Base-by-base conservation (phyloP, 2,113 vertebrate species). In the Galemys pyrenaicus region DNA sequence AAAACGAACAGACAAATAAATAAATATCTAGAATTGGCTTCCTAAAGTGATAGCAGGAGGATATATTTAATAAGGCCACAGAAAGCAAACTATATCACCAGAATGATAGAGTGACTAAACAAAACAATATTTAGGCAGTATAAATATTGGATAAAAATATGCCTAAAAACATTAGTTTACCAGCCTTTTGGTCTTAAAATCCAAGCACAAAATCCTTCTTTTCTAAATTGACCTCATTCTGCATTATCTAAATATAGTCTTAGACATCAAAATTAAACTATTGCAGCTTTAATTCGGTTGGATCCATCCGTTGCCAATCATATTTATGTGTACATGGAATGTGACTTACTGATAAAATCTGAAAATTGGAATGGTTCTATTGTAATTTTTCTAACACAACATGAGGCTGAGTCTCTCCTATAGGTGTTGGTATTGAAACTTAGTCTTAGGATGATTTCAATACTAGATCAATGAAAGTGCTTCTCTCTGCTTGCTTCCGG, bases 1-100 rank as follows among this genome's bases (percentile, higher is more conserved):
- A 60, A 93, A 97, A 95, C 94, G 54, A 30, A 73, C 24, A 92
- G 96, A 80, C 67, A 85, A 94, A 80, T 28, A 92, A 96, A 80
- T 70, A 85, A 94, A 80, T 80, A 83, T 5, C 32, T 68, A 94
- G 39, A 75, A 91, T 94, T 79, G 81, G 22, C 24, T 90, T 92
- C 46, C 35, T 87, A 89, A 83, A 94, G 41, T 65, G 39, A 89
- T 70, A 90, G n/a, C 67, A 54, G 90, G 49, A 77, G 70, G 24
- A 89, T 39, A 80, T 11, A 79, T 96, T 92, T 46, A 88, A 83
- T 89, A 94, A 89, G 44, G 44, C n/a, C 77, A 56, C 39, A 26
- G 37, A 75, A 89, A 92, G 65, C 37, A 92, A 86, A 32, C 49
- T 58, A 84, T 68, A 68, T 13, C 56, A 89, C 35, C 28, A 78